Percentiles rank a stretch among this genome's conserved stretches.
phyloP scores from a whole-genome alignment of 2,797 vertebrate genomes.

The Enteromius argenteus region DNA sequence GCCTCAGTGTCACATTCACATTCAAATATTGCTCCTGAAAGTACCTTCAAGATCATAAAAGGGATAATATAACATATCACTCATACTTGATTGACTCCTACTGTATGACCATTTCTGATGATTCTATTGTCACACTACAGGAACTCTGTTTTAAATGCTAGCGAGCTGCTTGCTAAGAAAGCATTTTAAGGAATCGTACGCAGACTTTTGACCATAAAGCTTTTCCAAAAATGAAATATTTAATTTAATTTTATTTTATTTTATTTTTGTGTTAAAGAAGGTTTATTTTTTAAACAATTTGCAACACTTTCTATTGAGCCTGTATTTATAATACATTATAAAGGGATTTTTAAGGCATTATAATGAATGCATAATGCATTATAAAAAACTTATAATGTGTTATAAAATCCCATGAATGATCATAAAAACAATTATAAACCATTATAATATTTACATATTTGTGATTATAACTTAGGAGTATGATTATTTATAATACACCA shows the following conservation, averaged over 20 bases:
- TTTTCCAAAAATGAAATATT: background rate
- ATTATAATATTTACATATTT: no score
- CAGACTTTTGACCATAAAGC: background rate
- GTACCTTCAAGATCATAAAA: slow-evolving; percentile 29
- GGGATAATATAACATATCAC: slow-evolving; percentile 9
- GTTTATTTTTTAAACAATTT: no score
- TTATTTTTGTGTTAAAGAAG: background rate
- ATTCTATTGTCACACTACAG: slow-evolving; percentile 2
- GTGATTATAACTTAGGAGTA: no score
- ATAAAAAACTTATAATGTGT: no score
- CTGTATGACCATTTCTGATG: slow-evolving; percentile 9
- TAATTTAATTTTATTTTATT: background rate
- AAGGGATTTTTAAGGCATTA: no score
- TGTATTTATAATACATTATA: no score
- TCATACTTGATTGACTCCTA: slow-evolving; percentile 6
- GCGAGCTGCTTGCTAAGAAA: background rate
- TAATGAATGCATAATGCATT: no score
- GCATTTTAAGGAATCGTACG: background rate
- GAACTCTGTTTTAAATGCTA: background rate
- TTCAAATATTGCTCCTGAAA: slow-evolving; percentile 40
- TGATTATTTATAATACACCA: no score
- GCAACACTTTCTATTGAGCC: no score
- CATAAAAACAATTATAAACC: no score
- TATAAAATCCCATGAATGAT: no score
- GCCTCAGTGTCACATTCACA: slow-evolving; percentile 29